Conservation (phyloP, 64 coral and sea anemone genomes). For the Actinia equina region DNA sequence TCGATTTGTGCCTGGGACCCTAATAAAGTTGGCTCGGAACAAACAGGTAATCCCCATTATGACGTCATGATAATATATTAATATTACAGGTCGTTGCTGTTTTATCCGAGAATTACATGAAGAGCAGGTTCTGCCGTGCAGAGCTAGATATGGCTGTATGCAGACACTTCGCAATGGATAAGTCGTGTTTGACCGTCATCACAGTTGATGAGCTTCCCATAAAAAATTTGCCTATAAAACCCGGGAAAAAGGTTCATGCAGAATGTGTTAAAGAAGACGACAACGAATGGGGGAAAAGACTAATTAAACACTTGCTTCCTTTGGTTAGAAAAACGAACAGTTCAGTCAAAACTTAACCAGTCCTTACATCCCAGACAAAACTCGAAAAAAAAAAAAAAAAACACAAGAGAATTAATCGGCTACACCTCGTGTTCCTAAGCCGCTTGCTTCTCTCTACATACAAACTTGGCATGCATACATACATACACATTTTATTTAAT, state of each 20-base stretch:
- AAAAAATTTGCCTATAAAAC: neutral
- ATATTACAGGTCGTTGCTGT: neutral
- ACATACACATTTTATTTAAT: too few relatives aligned
- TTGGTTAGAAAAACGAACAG: neutral
- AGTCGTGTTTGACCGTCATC: slow-evolving; percentile 27
- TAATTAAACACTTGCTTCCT: neutral
- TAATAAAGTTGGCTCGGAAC: too few relatives aligned
- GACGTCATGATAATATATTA: too few relatives aligned
- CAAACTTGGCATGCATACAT: too few relatives aligned
- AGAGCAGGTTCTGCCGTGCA: slow-evolving; percentile 36
- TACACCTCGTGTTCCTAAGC: too few relatives aligned
- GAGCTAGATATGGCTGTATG: slow-evolving; percentile 48
- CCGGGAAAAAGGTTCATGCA: neutral
- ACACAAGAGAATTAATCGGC: too few relatives aligned
- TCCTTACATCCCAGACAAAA: too few relatives aligned
- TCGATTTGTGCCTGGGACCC: too few relatives aligned
- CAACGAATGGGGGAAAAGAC: neutral
- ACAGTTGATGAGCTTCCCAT: neutral
- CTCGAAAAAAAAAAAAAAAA: too few relatives aligned
- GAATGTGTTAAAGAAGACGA: neutral
- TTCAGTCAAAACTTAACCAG: neutral
- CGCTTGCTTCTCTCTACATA: too few relatives aligned
- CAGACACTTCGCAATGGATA: neutral
- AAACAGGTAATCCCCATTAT: too few relatives aligned
- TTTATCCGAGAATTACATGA: slow-evolving; percentile 38